Evolutionary conservation across 1,140 invertebrate species (phyloP).

Genomic region (Daktulosphaira vitifoliae): DNA sequence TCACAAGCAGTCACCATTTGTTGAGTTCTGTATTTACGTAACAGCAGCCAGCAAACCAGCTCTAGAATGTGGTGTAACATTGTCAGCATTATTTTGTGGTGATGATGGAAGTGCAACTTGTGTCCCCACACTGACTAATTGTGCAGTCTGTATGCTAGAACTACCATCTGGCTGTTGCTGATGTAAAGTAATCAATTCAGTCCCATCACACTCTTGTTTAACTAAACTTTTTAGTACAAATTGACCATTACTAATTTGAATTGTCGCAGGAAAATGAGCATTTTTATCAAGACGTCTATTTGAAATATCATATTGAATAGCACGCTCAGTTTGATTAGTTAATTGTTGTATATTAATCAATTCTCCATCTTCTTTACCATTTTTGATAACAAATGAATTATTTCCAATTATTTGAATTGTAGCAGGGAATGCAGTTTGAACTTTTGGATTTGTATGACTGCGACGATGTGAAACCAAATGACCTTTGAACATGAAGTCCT

Average conservation of each 20-base stretch:
- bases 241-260: slow-evolving; percentile 26
- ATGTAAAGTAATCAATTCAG: slow-evolving; percentile 27
- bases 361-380: slow-evolving; percentile 58
- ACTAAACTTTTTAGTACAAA: slow-evolving; percentile 30
- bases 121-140: slow-evolving; percentile 40
- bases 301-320: slow-evolving; percentile 40
- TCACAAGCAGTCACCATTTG: background rate
- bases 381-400: slow-evolving; percentile 40
- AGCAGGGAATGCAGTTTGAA: slow-evolving; percentile 30
- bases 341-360: slow-evolving; percentile 67
- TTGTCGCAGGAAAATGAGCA: slow-evolving; percentile 25
- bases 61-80: slow-evolving; percentile 38
- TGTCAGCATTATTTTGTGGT: slow-evolving; percentile 37
- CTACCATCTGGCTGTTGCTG: slow-evolving; percentile 26
- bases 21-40: slow-evolving; percentile 36
- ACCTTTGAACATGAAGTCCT: slow-evolving; percentile 60
- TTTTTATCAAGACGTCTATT: slow-evolving; percentile 24
- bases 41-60: slow-evolving; percentile 39
- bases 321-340: slow-evolving; percentile 71
- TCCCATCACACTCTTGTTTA: slow-evolving; percentile 18
- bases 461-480: slow-evolving; percentile 58
- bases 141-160: slow-evolving; percentile 28
- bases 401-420: slow-evolving; percentile 27
- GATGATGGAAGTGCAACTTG: slow-evolving; percentile 40
- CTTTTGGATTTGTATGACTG: slow-evolving; percentile 61